Percentiles rank a stretch among this genome's conserved stretches.
Conservation (phyloP, 2,888 invertebrate species). For the Thyatira batis region DNA sequence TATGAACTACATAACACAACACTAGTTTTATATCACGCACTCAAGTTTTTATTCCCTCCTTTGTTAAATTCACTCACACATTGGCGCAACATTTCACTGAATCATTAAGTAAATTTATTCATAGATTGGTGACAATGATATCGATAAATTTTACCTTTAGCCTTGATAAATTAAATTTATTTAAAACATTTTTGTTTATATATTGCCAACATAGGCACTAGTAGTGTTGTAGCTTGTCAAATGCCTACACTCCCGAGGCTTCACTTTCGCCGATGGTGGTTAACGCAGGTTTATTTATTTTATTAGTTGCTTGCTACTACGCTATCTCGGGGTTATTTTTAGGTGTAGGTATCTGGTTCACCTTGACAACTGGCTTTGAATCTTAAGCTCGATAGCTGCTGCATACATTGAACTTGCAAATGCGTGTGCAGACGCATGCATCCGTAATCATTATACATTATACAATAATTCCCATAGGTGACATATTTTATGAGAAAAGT, state of each 20-base stretch:
- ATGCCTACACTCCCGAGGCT: constrained; percentile 18
- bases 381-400: constrained; percentile 32
- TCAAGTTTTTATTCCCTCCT: neutral
- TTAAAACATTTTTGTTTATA: no score
- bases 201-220: no score
- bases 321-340: constrained; percentile 56
- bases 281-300: constrained; percentile 14
- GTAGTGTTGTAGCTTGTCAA: neutral
- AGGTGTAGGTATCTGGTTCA: constrained; percentile 53
- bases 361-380: constrained; percentile 57
- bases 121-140: neutral
- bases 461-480: neutral
- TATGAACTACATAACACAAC: constrained; percentile 20
- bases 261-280: constrained; percentile 9
- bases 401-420: constrained; percentile 35
- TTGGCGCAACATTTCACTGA: neutral
- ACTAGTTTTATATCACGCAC: neutral
- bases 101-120: neutral
- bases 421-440: neutral
- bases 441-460: neutral
- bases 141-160: no score
- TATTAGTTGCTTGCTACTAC: constrained; percentile 19
- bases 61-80: neutral
- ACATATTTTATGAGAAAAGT: neutral
- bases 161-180: no score